These are phyloP conservation scores for Montifringilla adamsi DNA, from an alignment of 2,113 vertebrate genomes.

Conservation along the genomic window DNA sequence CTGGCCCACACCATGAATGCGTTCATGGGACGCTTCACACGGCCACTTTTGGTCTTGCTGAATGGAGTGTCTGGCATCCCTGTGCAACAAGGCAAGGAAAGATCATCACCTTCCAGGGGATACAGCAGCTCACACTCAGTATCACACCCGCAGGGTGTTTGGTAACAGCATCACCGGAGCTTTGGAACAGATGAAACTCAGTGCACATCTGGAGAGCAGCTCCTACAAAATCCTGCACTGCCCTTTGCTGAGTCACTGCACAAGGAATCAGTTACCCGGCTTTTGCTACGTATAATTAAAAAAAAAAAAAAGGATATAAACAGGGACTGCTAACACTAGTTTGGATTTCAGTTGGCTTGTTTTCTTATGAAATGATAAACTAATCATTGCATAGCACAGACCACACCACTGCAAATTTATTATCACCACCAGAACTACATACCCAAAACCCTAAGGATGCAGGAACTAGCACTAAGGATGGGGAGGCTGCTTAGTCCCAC, in stretches of 20 bases:
- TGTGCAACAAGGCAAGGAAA: conserved; percentile 56
- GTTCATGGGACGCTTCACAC: conserved; percentile 85
- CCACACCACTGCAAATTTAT: background rate
- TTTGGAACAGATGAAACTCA: background rate
- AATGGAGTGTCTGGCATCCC: conserved; percentile 75
- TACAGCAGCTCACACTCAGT: background rate
- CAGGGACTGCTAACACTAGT: background rate
- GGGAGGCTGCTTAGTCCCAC: background rate
- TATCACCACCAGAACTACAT: background rate
- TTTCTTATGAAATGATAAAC: background rate
- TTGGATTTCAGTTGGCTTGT: background rate
- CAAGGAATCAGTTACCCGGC: background rate
- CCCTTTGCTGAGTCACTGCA: background rate
- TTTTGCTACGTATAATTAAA: background rate
- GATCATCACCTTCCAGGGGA: conserved; percentile 19
- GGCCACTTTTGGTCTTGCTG: conserved; percentile 73
- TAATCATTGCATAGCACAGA: rapidly evolving
- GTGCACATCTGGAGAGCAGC: background rate
- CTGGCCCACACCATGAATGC: conserved; percentile 86
- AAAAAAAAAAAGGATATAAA: rapidly evolving
- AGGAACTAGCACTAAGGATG: background rate
- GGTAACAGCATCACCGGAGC: background rate
- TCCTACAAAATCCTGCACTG: background rate
- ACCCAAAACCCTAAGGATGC: background rate
- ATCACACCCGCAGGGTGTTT: background rate